Conservation (phyloP, 2,888 invertebrate genomes). For the Melieria crassipennis region DNA sequence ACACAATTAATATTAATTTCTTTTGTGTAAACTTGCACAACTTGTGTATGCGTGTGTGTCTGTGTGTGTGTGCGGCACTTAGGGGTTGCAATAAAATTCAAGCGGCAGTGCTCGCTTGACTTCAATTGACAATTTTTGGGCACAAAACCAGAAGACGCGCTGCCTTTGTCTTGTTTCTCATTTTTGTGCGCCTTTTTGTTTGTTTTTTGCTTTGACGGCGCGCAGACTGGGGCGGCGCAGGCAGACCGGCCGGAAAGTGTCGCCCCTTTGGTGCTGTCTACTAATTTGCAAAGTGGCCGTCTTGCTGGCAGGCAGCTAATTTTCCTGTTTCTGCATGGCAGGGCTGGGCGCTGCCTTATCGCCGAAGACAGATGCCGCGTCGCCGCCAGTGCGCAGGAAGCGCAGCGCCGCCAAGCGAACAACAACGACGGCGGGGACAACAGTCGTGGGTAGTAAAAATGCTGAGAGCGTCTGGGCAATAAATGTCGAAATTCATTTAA, state of each 20-base stretch:
- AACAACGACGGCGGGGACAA: too few relatives aligned
- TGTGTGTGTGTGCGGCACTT: neutral
- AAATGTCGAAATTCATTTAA: too few relatives aligned
- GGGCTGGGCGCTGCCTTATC: too few relatives aligned
- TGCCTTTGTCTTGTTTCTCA: neutral
- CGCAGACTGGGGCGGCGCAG: neutral
- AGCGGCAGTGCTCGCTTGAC: too few relatives aligned
- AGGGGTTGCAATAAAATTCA: conserved; percentile 6
- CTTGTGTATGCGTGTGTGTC: neutral
- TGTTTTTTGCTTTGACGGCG: conserved; percentile 7
- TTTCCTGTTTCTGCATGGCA: neutral
- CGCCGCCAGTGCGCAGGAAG: too few relatives aligned
- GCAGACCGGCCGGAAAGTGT: conserved; percentile 9
- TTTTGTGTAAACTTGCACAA: conserved; percentile 7
- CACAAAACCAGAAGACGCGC: too few relatives aligned
- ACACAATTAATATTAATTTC: conserved; percentile 28
- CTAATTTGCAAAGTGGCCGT: neutral
- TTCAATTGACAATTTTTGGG: too few relatives aligned
- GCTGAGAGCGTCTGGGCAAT: too few relatives aligned
- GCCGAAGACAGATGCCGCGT: too few relatives aligned
- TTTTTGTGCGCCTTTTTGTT: neutral
- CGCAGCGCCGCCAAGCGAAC: too few relatives aligned
- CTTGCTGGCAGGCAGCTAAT: neutral
- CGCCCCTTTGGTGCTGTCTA: neutral
- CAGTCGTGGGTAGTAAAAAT: too few relatives aligned